phyloP scores from a whole-genome alignment of 2,113 vertebrate genomes.

The Hypocryptadius cinnamomeus region DNA sequence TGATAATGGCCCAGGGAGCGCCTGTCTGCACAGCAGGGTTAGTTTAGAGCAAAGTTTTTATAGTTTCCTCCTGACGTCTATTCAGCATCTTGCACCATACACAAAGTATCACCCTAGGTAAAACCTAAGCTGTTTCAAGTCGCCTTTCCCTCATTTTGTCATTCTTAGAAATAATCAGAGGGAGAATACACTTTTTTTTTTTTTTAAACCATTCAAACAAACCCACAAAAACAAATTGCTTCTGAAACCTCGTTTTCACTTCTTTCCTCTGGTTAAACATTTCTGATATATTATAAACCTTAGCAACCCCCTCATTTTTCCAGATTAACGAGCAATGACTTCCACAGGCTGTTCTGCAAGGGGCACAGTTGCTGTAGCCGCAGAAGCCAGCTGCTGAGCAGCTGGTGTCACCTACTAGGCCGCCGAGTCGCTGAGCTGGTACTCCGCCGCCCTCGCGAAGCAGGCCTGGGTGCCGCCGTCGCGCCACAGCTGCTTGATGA shows the following conservation, averaged over 20 bases:
- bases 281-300: neutral
- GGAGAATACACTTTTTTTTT: neutral
- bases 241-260: neutral
- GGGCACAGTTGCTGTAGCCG: neutral
- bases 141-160: neutral
- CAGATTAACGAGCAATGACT: neutral
- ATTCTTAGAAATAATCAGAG: neutral
- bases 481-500: slow-evolving; percentile 60
- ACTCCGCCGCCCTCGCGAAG: slow-evolving; percentile 64
- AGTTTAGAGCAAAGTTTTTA: neutral
- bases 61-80: neutral
- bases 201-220: neutral
- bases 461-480: slow-evolving; percentile 63
- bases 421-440: slow-evolving; percentile 71
- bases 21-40: fast-evolving
- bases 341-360: fast-evolving
- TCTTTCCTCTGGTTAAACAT: neutral
- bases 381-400: neutral
- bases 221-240: neutral
- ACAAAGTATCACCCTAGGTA: neutral
- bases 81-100: neutral
- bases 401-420: slow-evolving; percentile 69
- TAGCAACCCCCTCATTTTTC: neutral
- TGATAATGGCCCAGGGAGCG: fast-evolving
- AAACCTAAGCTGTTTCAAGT: neutral